Evolutionary conservation across 2,797 vertebrate genomes (phyloP).

Genomic region (Orientallactaga sibirica): DNA sequence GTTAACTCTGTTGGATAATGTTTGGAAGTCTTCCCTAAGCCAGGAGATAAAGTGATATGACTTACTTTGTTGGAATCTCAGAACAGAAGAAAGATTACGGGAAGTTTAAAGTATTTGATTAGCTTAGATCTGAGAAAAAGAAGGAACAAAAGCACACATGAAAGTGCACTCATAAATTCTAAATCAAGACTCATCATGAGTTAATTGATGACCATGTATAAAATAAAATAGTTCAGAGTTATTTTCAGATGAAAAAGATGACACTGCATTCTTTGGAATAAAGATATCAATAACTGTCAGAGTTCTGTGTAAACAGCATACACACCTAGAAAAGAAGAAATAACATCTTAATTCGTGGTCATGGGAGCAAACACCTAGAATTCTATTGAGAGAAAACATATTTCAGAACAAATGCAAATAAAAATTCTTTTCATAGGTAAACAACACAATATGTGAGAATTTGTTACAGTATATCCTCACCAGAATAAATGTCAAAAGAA

Average conservation of each 20-base stretch:
- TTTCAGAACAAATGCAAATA: neutral
- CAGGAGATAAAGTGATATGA: neutral
- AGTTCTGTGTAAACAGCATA: neutral
- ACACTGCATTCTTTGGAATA: neutral
- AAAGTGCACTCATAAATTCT: neutral
- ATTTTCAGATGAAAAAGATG: neutral
- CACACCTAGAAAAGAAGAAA: neutral
- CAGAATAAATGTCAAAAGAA: conserved; percentile 30
- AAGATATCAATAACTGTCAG: neutral
- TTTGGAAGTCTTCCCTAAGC: neutral
- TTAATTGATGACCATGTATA: neutral
- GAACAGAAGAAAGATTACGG: neutral
- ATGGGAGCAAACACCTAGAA: neutral
- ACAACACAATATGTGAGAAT: neutral
- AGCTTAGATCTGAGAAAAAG: conserved; percentile 7
- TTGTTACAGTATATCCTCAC: neutral
- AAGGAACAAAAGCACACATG: neutral
- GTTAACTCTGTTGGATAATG: neutral
- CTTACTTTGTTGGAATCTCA: neutral
- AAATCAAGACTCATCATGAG: conserved; percentile 3
- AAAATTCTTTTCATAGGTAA: neutral
- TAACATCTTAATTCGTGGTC: neutral
- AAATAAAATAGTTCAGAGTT: neutral
- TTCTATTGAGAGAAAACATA: neutral
- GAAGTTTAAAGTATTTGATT: neutral